Evolutionary conservation across 2,797 vertebrate species (phyloP).

Genomic region (Characodon lateralis): DNA sequence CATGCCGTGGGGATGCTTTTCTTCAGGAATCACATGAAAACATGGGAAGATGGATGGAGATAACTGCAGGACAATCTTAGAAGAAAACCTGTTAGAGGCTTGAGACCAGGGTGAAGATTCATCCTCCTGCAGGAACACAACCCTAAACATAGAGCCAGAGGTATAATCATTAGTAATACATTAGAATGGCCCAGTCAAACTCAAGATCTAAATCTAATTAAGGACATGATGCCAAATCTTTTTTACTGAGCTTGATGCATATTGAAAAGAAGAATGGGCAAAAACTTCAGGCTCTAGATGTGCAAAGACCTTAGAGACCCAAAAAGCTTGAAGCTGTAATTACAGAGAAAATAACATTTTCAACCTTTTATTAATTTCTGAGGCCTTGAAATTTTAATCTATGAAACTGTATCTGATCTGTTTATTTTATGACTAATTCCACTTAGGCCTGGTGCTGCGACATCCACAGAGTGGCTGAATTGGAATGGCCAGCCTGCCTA

Average conservation of each 20-base stretch:
- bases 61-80: no score
- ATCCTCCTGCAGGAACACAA: no score
- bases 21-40: not conserved
- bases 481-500: conserved; percentile 53
- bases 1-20: not conserved
- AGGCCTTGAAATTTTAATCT: conserved; percentile 42
- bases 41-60: no score
- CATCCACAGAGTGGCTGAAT: conserved; percentile 62
- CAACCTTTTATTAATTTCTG: conserved; percentile 17
- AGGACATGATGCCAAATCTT: not conserved
- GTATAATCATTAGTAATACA: no score
- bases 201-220: not conserved
- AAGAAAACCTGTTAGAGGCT: no score
- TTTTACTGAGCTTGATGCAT: no score
- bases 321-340: not conserved
- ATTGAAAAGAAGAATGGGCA: not conserved
- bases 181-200: not conserved
- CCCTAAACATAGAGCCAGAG: no score
- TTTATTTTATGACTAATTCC: conserved; percentile 56
- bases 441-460: conserved; percentile 38
- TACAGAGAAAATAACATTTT: not conserved
- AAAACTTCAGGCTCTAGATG: not conserved
- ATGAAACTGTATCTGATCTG: conserved; percentile 34
- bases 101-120: no score
- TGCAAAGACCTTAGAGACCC: not conserved